Percentiles rank a stretch among this genome's conserved stretches.
These are phyloP conservation scores for Mustela lutreola DNA, from an alignment of 2,113 vertebrate genomes.

Conservation along the genomic window DNA sequence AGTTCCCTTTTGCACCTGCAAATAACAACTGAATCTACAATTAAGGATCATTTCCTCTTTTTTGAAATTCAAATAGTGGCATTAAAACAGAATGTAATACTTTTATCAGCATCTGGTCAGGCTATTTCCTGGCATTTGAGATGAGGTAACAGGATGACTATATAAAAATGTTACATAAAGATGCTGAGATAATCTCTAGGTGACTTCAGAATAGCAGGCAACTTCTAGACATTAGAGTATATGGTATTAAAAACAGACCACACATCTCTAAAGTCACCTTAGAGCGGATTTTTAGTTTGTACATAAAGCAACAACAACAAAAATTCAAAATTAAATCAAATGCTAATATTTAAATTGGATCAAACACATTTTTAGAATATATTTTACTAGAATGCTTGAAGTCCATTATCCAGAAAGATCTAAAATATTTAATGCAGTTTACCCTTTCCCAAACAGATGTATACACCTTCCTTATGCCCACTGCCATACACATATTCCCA, in stretches of 20 bases:
- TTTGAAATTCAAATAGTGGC: slow-evolving; percentile 79
- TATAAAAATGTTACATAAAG: slow-evolving; percentile 53
- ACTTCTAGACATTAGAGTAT: neutral
- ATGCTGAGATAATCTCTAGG: slow-evolving; percentile 42
- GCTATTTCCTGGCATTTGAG: slow-evolving; percentile 75
- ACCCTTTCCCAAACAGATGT: neutral
- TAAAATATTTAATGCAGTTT: neutral
- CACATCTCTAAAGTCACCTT: neutral
- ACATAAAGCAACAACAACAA: neutral
- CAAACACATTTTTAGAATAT: slow-evolving; percentile 16
- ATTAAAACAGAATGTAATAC: slow-evolving; percentile 71
- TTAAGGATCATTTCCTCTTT: slow-evolving; percentile 75
- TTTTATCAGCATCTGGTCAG: slow-evolving; percentile 75
- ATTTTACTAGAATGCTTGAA: neutral
- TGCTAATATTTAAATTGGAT: slow-evolving; percentile 12
- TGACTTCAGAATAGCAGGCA: slow-evolving; percentile 1
- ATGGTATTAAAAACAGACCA: neutral
- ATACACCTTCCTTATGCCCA: neutral
- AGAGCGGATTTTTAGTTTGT: neutral
- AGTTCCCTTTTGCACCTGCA: slow-evolving; percentile 76
- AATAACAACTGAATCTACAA: slow-evolving; percentile 73
- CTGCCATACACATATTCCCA: neutral
- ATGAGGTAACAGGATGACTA: slow-evolving; percentile 64
- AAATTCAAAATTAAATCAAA: neutral
- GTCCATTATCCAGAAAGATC: neutral